phyloP scores from a whole-genome alignment of 2,888 invertebrate species.

The Drosophila anomelani region DNA sequence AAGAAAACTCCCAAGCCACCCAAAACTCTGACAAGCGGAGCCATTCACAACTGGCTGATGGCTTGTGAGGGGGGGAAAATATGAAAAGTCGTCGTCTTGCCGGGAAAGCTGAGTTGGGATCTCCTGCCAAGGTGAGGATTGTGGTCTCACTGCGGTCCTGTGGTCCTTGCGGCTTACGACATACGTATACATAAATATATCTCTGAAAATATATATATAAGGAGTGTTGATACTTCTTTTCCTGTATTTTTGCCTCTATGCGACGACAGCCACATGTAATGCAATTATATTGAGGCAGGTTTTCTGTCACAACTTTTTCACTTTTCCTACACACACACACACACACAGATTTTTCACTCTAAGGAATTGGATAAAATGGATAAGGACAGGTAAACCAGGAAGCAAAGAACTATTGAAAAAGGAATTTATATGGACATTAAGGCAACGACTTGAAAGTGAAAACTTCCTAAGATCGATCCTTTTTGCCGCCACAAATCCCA shows the following conservation, averaged over 20 bases:
- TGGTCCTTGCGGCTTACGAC: conserved; percentile 24
- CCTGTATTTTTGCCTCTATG: conserved; percentile 23
- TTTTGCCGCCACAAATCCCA: conserved; percentile 27
- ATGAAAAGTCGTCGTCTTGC: conserved; percentile 74
- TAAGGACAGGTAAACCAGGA: conserved; percentile 22
- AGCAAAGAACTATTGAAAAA: conserved; percentile 5
- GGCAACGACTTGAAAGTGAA: conserved; percentile 19
- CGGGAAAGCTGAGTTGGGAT: conserved; percentile 59
- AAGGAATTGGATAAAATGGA: conserved; percentile 56
- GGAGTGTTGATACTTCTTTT: conserved; percentile 15
- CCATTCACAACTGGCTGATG: conserved; percentile 45
- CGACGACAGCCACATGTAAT: conserved; percentile 75
- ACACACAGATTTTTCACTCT: conserved; percentile 42
- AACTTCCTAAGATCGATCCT: conserved; percentile 11
- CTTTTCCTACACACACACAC: conserved; percentile 27
- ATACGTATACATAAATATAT: conserved; percentile 5
- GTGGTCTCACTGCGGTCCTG: conserved; percentile 47
- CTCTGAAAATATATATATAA: too few relatives aligned
- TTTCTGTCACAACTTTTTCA: conserved; percentile 64
- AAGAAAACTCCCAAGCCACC: conserved; percentile 20
- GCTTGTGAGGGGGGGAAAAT: conserved; percentile 50
- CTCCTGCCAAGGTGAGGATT: conserved; percentile 42
- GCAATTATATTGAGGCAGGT: conserved; percentile 76
- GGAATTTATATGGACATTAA: conserved; percentile 1
- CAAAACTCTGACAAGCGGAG: conserved; percentile 23